Conservation (phyloP, 2,888 invertebrate genomes). For the Zaprionus obscuricornis region DNA sequence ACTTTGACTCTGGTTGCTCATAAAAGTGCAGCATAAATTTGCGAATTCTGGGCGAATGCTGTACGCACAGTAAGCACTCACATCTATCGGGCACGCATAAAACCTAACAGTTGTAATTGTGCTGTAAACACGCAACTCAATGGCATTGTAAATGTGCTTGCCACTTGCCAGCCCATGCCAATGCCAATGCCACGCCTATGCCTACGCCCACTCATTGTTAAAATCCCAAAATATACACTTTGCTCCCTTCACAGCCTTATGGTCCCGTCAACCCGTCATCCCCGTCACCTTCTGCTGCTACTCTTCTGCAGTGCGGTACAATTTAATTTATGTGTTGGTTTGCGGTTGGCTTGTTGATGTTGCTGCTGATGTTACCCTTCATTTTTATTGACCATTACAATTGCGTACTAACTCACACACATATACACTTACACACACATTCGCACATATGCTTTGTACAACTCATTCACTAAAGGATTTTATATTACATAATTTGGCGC, state of each 20-base stretch:
- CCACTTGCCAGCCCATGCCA: conserved; percentile 21
- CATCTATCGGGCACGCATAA: conserved; percentile 70
- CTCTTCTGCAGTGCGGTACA: conserved; percentile 62
- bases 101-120: conserved; percentile 79
- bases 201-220: conserved; percentile 28
- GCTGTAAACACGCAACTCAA: conserved; percentile 79
- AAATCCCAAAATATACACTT: no score
- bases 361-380: conserved; percentile 38
- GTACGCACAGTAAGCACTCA: conserved; percentile 36
- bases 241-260: conserved; percentile 7
- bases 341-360: conserved; percentile 70
- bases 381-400: conserved; percentile 75
- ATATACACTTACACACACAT: conserved; percentile 13
- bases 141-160: conserved; percentile 64
- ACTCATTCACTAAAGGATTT: conserved; percentile 37
- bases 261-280: conserved; percentile 17
- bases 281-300: conserved; percentile 1
- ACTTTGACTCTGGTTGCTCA: conserved; percentile 53
- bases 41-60: conserved; percentile 14
- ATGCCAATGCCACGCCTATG: background rate
- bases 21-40: conserved; percentile 78
- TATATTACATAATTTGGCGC: conserved; percentile 64
- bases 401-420: conserved; percentile 20
- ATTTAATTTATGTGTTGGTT: conserved; percentile 71
- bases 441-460: conserved; percentile 5